Conservation (phyloP, 2,888 invertebrate genomes). For the Xylota segnis region DNA sequence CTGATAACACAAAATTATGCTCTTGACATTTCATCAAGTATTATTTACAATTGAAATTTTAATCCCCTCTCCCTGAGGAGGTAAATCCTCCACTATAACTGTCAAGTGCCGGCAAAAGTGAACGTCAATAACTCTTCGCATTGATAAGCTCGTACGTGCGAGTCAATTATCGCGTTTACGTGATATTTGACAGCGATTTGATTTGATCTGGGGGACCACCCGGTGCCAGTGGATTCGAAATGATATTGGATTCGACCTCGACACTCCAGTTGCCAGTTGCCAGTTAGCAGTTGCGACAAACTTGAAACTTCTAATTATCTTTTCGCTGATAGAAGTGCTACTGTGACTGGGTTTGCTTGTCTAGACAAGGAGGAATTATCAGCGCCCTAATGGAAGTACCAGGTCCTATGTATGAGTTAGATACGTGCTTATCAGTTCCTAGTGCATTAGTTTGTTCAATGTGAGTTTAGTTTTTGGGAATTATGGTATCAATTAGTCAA, state of each 20-base stretch:
- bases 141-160: slow-evolving; percentile 72
- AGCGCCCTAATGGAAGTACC: slow-evolving; percentile 10
- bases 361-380: slow-evolving; percentile 62
- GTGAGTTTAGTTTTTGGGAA: slow-evolving; percentile 33
- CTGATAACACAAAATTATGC: slow-evolving; percentile 7
- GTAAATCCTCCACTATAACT: slow-evolving; percentile 25
- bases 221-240: slow-evolving; percentile 45
- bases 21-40: slow-evolving; percentile 32
- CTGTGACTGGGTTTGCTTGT: slow-evolving; percentile 33
- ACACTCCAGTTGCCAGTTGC: slow-evolving; percentile 24
- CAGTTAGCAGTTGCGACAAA: slow-evolving; percentile 33
- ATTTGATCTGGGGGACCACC: slow-evolving; percentile 56
- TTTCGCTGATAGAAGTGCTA: neutral
- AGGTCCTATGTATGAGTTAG: slow-evolving; percentile 39
- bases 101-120: slow-evolving; percentile 24
- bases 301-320: slow-evolving; percentile 28
- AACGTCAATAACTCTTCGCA: slow-evolving; percentile 53
- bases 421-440: slow-evolving; percentile 68
- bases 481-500: slow-evolving; percentile 57
- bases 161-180: slow-evolving; percentile 71
- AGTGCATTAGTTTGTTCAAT: slow-evolving; percentile 57
- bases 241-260: slow-evolving; percentile 44
- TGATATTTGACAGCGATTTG: slow-evolving; percentile 56
- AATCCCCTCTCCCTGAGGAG: slow-evolving; percentile 22
- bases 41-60: slow-evolving; percentile 42